Percentiles rank a stretch among this genome's conserved stretches.
These are phyloP conservation scores for Diacarnus erythraeanus DNA, from an alignment of 37 sponge, comb jelly and placozoan species.

Conservation along the genomic window DNA sequence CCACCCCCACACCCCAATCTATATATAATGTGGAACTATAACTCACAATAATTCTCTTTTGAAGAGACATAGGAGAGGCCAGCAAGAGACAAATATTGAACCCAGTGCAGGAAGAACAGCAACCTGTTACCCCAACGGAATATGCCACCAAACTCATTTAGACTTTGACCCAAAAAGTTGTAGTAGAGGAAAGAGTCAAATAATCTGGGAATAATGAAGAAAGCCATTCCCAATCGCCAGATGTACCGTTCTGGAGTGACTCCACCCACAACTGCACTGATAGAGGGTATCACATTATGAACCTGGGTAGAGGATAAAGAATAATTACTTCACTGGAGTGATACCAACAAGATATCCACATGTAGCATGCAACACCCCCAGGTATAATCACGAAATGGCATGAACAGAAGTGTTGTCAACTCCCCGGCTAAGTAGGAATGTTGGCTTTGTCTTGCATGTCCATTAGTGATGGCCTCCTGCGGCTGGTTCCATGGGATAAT, in stretches of 20 bases:
- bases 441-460: neutral
- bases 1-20: neutral
- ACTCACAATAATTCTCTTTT: slow-evolving; percentile 54
- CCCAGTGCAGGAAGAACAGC: slow-evolving; percentile 19
- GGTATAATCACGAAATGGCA: too few species aligned
- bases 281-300: slow-evolving; percentile 66
- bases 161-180: slow-evolving; percentile 35
- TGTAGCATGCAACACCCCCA: too few species aligned
- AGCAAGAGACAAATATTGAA: slow-evolving; percentile 39
- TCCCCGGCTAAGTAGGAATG: neutral
- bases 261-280: slow-evolving; percentile 66
- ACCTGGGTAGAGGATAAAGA: slow-evolving; percentile 26
- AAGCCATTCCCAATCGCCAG: slow-evolving; percentile 54
- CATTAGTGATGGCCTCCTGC: slow-evolving; percentile 8
- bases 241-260: slow-evolving; percentile 67
- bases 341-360: too few species aligned
- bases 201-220: slow-evolving; percentile 30
- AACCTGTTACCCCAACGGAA: slow-evolving; percentile 36
- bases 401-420: too few species aligned
- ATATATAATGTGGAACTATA: neutral
- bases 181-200: slow-evolving; percentile 44
- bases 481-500: neutral
- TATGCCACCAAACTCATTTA: neutral
- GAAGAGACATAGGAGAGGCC: slow-evolving; percentile 52
- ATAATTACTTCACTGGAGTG: too few species aligned